A percentile compares a stretch with the other conserved stretches of the same genome.
These are phyloP conservation scores for Laupala kohalensis DNA, from an alignment of 1,140 invertebrate species.

Conservation along the genomic window DNA sequence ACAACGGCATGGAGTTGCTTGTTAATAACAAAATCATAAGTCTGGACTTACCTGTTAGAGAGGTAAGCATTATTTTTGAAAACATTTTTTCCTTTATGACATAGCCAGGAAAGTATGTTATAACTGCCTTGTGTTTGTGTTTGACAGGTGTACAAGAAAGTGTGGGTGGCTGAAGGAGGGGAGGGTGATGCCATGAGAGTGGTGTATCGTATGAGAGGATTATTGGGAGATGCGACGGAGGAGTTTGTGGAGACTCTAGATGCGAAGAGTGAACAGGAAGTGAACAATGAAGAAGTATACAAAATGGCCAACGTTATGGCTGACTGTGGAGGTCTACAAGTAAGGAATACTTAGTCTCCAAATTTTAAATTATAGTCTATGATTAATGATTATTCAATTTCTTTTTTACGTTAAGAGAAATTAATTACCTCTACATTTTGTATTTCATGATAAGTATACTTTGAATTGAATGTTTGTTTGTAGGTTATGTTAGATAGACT, in stretches of 20 bases:
- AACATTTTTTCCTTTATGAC: neutral
- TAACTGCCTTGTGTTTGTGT: neutral
- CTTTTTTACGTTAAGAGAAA: neutral
- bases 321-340: constrained; percentile 75
- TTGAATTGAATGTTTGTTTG: constrained; percentile 17
- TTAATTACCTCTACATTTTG: neutral
- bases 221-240: constrained; percentile 94
- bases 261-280: constrained; percentile 73
- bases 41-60: constrained; percentile 87
- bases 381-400: neutral
- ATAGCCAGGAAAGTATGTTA: neutral
- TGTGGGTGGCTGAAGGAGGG: constrained; percentile 73
- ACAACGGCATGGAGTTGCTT: constrained; percentile 97
- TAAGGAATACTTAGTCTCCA: constrained; percentile 23
- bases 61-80: constrained; percentile 38
- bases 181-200: constrained; percentile 92
- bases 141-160: constrained; percentile 39
- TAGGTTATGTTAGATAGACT: constrained; percentile 57
- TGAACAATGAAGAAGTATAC: constrained; percentile 91
- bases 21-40: constrained; percentile 98
- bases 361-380: neutral
- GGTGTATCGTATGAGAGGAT: constrained; percentile 93
- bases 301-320: constrained; percentile 62
- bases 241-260: constrained; percentile 94
- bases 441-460: too few species aligned